A percentile compares a stretch with the other conserved stretches of the same genome.
Conservation (phyloP, 92 coral and sea anemone genomes). For the Parazoanthus swiftii region DNA sequence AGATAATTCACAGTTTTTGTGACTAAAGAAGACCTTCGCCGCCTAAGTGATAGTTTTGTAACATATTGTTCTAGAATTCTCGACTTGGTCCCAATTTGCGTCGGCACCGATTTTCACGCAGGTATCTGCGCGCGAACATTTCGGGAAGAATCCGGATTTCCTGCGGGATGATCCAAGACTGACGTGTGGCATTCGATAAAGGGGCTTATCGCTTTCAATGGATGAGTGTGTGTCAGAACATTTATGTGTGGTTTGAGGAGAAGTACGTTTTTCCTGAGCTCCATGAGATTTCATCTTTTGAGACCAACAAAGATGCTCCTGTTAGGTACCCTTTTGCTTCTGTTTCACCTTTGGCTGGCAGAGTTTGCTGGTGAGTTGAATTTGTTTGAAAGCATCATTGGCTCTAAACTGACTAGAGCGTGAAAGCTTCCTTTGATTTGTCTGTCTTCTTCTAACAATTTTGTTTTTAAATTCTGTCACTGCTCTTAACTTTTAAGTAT, state of each 20-base stretch:
- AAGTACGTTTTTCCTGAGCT: conserved; percentile 38
- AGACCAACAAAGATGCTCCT: conserved; percentile 31
- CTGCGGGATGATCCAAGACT: conserved; percentile 40
- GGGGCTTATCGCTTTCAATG: not conserved
- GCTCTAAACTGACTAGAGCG: not conserved
- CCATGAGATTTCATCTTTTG: conserved; percentile 26
- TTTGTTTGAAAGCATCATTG: not conserved
- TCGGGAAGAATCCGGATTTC: conserved; percentile 44
- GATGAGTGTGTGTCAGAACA: conserved; percentile 27
- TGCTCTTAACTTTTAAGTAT: not conserved
- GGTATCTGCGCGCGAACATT: conserved; percentile 18
- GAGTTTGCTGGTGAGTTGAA: conserved; percentile 23
- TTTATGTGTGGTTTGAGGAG: conserved; percentile 9
- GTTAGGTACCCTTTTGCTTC: conserved; percentile 5
- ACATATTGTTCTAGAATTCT: not conserved
- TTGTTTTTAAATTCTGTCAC: not conserved
- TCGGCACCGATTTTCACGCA: not conserved
- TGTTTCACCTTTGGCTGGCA: conserved; percentile 16
- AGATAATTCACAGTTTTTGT: not conserved
- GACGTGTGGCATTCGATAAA: conserved; percentile 17
- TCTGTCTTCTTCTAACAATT: not conserved
- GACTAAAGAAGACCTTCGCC: not conserved
- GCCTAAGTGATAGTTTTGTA: not conserved
- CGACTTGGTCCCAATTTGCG: not conserved
- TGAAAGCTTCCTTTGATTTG: not conserved